Conservation (phyloP, 1,140 invertebrate species). For the Pseudomyrmex sp. region DNA sequence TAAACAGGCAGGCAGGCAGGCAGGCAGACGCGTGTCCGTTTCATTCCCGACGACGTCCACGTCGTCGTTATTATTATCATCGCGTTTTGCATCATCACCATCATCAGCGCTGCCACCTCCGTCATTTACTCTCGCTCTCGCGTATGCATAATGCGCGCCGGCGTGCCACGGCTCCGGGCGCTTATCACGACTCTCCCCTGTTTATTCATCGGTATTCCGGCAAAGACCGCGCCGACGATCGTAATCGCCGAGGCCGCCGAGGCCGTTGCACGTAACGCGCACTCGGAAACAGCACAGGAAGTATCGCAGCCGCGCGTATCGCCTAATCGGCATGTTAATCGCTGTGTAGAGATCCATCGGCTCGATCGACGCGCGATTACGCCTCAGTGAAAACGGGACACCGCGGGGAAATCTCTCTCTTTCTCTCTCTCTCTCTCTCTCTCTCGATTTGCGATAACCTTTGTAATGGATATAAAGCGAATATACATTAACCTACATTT, state of each 20-base stretch:
- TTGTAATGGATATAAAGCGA: neutral
- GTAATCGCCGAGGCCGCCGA: conserved; percentile 45
- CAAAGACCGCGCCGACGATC: conserved; percentile 62
- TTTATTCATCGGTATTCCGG: conserved; percentile 71
- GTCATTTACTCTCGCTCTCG: conserved; percentile 72
- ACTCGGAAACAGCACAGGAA: conserved; percentile 38
- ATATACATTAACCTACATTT: neutral
- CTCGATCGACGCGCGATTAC: conserved; percentile 31
- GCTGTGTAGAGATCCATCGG: conserved; percentile 24
- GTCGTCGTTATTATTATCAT: conserved; percentile 74
- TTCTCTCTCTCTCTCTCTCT: too few relatives aligned
- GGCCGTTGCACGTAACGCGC: conserved; percentile 37
- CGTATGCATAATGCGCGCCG: conserved; percentile 67
- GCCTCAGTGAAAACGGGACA: conserved; percentile 28
- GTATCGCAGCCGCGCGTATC: conserved; percentile 3
- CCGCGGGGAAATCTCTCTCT: neutral
- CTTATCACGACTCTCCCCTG: conserved; percentile 71
- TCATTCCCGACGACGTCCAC: conserved; percentile 69
- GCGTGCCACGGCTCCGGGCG: conserved; percentile 63
- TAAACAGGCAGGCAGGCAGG: conserved; percentile 44
- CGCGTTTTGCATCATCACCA: conserved; percentile 72
- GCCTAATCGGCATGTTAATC: conserved; percentile 41
- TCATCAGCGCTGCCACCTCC: conserved; percentile 74
- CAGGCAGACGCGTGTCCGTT: conserved; percentile 68
- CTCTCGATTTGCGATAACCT: neutral